These are phyloP conservation scores for Cabera pusaria DNA, from an alignment of 2,888 invertebrate genomes.

Conservation along the genomic window DNA sequence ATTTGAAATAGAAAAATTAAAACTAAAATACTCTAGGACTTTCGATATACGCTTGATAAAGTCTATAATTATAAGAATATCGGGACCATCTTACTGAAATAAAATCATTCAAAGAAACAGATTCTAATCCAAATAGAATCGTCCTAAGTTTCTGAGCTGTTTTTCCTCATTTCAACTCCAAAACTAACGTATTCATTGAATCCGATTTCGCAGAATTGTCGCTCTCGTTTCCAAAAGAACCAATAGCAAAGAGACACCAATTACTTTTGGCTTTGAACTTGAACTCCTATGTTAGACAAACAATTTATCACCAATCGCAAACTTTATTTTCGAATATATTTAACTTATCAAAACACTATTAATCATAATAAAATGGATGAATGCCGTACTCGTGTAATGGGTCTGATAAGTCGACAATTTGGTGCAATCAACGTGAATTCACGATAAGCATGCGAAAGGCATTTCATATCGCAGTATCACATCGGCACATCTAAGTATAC, in stretches of 20 bases:
- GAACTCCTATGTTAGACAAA: slow-evolving; percentile 13
- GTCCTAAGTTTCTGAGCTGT: slow-evolving; percentile 19
- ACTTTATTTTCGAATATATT: slow-evolving; percentile 3
- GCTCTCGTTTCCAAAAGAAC: slow-evolving; percentile 15
- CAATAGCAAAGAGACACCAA: slow-evolving; percentile 22
- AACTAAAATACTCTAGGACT: not conserved
- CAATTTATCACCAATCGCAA: slow-evolving; percentile 10
- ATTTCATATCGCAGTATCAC: slow-evolving; percentile 5
- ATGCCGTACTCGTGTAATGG: too few species aligned
- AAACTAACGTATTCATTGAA: slow-evolving; percentile 22
- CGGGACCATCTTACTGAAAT: too few species aligned
- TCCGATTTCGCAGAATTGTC: slow-evolving; percentile 23
- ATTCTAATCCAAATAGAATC: not conserved
- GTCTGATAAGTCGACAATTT: too few species aligned
- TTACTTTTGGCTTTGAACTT: slow-evolving; percentile 28
- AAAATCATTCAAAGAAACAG: not conserved
- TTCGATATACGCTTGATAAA: too few species aligned
- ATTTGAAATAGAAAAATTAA: too few species aligned
- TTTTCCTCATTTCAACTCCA: slow-evolving; percentile 25
- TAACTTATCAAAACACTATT: slow-evolving; percentile 17
- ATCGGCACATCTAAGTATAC: slow-evolving; percentile 7
- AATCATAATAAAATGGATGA: slow-evolving; percentile 12
- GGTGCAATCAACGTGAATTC: too few species aligned
- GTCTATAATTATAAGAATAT: too few species aligned
- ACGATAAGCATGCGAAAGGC: too few species aligned